These are phyloP conservation scores for Mirza zaza DNA, from an alignment of 2,113 vertebrate genomes.

Conservation along the genomic window DNA sequence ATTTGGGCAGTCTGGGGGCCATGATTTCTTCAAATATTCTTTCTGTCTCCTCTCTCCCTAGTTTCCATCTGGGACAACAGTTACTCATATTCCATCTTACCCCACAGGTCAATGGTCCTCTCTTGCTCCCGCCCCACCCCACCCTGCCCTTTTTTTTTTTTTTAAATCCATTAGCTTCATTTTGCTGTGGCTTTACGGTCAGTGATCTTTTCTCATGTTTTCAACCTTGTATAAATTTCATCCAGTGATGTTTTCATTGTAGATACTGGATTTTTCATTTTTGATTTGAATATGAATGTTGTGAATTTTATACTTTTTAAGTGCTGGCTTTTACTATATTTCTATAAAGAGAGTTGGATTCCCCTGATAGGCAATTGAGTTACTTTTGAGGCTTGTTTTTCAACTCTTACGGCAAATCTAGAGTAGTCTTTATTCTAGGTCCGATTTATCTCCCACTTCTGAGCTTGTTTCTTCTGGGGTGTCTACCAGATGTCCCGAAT, in stretches of 20 bases:
- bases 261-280: neutral
- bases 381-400: constrained; percentile 12
- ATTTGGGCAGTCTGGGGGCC: neutral
- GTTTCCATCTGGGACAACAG: neutral
- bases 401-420: neutral
- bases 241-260: neutral
- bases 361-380: neutral
- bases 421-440: neutral
- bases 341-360: neutral
- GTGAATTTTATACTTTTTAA: neutral
- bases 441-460: neutral
- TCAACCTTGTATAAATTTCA: neutral
- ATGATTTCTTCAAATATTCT: neutral
- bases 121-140: neutral
- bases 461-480: neutral
- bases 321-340: neutral
- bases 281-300: neutral
- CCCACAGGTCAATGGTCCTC: neutral
- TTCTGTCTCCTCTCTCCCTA: neutral
- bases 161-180: neutral
- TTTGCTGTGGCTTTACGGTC: neutral
- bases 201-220: neutral
- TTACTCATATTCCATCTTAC: neutral
- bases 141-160: neutral
- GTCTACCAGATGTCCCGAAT: neutral